phyloP scores from a whole-genome alignment of 64 coral and sea anemone species.

The Montipora sp. region DNA sequence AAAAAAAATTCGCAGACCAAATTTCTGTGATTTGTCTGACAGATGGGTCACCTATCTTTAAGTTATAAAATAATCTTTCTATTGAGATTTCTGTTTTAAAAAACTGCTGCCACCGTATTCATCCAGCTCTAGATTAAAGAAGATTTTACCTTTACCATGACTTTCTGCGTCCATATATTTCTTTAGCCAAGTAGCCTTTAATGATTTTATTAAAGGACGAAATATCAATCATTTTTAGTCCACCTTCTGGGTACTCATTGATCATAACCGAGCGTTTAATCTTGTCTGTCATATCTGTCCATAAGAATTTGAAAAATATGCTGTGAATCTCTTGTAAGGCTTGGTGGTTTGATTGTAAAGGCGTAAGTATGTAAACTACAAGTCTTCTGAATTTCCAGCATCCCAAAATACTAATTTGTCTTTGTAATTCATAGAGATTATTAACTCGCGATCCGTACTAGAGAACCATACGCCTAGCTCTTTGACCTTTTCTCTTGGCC shows the following conservation, averaged over 20 bases:
- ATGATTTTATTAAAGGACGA: constrained; percentile 19
- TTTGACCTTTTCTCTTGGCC: not conserved
- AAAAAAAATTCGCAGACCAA: too few relatives aligned
- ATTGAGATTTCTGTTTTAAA: constrained; percentile 7
- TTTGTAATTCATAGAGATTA: too few relatives aligned
- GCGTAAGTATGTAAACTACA: constrained; percentile 19
- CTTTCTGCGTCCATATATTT: constrained; percentile 45
- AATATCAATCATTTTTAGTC: too few relatives aligned
- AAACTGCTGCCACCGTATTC: not conserved
- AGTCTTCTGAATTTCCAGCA: not conserved
- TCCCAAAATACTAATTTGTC: too few relatives aligned
- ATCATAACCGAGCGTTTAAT: constrained; percentile 37
- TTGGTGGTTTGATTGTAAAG: constrained; percentile 9
- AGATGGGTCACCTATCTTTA: not conserved
- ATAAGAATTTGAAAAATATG: constrained; percentile 37
- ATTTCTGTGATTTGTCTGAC: not conserved
- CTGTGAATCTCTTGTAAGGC: not conserved
- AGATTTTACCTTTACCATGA: constrained; percentile 43
- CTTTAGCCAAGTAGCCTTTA: constrained; percentile 36
- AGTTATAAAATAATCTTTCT: constrained; percentile 9
- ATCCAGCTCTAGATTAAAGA: constrained; percentile 15
- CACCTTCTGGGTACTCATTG: not conserved
- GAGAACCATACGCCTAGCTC: not conserved
- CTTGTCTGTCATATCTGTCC: constrained; percentile 24
- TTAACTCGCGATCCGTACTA: not conserved